These are phyloP conservation scores for Amphiprion clarkii DNA, from an alignment of 2,797 vertebrate genomes.

Conservation along the genomic window DNA sequence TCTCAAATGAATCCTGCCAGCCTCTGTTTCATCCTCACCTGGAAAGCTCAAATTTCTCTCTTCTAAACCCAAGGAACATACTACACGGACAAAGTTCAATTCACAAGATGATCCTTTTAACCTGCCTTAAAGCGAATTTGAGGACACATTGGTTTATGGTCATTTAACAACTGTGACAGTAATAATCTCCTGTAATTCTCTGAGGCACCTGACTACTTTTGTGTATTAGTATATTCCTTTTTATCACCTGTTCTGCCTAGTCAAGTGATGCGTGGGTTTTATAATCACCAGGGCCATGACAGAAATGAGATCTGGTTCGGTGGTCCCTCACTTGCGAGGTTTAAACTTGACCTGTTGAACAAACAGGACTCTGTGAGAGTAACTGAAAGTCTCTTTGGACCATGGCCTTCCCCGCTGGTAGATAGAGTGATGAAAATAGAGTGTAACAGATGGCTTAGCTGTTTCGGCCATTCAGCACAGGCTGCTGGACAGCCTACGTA, in stretches of 20 bases:
- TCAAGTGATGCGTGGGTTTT: constrained; percentile 32
- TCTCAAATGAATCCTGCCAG: constrained; percentile 82
- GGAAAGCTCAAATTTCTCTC: constrained; percentile 61
- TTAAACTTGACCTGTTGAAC: constrained; percentile 71
- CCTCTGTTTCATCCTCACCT: constrained; percentile 76
- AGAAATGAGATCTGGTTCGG: constrained; percentile 45
- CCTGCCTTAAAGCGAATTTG: constrained; percentile 51
- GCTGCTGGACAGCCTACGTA: constrained; percentile 77
- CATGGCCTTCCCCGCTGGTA: constrained; percentile 57
- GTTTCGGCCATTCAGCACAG: constrained; percentile 75
- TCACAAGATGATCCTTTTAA: constrained; percentile 65
- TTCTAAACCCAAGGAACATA: constrained; percentile 54
- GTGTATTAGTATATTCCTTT: constrained; percentile 44
- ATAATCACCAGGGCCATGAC: constrained; percentile 42
- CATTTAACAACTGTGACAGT: constrained; percentile 60
- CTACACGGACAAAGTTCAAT: constrained; percentile 59
- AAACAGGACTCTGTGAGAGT: constrained; percentile 55
- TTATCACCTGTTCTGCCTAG: constrained; percentile 50
- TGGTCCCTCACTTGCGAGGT: constrained; percentile 36
- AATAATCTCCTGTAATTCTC: constrained; percentile 69
- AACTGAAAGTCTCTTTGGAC: constrained; percentile 57
- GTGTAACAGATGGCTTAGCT: constrained; percentile 84
- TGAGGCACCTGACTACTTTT: constrained; percentile 59
- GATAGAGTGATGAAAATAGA: constrained; percentile 82
- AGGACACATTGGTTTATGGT: constrained; percentile 54